Evolutionary conservation across 1,140 invertebrate species (phyloP).

Genomic region (Telenomus remus): DNA sequence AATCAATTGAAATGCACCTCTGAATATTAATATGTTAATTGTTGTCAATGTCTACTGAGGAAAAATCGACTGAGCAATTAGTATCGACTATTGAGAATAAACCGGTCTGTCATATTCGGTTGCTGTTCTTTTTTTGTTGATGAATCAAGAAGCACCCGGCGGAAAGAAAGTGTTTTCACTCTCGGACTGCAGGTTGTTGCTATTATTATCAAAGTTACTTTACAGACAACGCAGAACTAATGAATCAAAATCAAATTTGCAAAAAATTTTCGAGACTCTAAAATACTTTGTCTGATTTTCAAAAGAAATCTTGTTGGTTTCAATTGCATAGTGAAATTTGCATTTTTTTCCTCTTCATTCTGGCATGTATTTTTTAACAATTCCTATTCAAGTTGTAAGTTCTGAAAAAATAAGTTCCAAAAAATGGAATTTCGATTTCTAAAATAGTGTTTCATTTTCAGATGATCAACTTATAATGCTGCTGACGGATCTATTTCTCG

Average conservation of each 20-base stretch:
- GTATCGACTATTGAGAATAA: conserved; percentile 12
- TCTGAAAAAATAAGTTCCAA: no score
- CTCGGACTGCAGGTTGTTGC: conserved; percentile 17
- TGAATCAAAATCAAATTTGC: not conserved
- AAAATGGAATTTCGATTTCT: no score
- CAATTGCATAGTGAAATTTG: no score
- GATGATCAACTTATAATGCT: conserved; percentile 82
- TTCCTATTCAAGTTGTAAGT: no score
- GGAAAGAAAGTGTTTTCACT: conserved; percentile 54
- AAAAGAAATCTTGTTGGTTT: no score
- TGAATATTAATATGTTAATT: conserved; percentile 13
- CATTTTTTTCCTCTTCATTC: no score
- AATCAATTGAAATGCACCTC: not conserved
- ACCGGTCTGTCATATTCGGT: conserved; percentile 25
- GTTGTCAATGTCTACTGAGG: conserved; percentile 1
- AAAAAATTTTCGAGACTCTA: no score
- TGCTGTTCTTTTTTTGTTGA: conserved; percentile 18
- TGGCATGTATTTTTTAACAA: no score
- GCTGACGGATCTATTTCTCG: conserved; percentile 84
- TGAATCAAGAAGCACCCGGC: conserved; percentile 36
- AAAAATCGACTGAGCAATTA: conserved; percentile 25
- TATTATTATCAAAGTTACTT: conserved; percentile 39
- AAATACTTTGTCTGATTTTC: no score
- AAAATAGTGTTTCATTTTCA: conserved; percentile 64
- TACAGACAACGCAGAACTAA: conserved; percentile 20